These are phyloP conservation scores for Somateria mollissima DNA, from an alignment of 2,797 vertebrate species.

Conservation along the genomic window DNA sequence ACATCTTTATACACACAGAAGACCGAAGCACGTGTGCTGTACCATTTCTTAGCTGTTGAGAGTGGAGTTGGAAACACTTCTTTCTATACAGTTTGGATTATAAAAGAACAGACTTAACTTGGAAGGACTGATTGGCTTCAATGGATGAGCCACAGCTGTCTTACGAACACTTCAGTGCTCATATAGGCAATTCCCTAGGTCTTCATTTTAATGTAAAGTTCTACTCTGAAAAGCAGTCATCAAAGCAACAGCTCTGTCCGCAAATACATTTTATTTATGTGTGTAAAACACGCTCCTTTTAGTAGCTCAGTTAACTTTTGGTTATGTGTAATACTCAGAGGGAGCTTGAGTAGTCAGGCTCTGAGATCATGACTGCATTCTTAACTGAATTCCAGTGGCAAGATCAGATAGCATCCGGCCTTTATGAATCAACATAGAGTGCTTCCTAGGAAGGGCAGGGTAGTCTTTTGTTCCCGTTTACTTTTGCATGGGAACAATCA, in stretches of 20 bases:
- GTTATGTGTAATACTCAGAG: neutral
- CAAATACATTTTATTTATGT: neutral
- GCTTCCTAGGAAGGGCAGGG: neutral
- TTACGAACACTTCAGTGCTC: neutral
- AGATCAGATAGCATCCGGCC: neutral
- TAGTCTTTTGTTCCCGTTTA: neutral
- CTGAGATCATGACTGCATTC: neutral
- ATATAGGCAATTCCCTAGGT: neutral
- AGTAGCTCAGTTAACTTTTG: neutral
- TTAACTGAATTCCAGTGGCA: neutral
- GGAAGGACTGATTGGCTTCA: neutral
- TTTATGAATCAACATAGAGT: neutral
- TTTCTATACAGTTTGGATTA: neutral
- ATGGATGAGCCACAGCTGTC: neutral
- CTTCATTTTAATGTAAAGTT: neutral
- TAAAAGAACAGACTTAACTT: neutral
- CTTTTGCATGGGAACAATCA: neutral
- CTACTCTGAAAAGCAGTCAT: neutral
- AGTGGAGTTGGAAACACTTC: neutral
- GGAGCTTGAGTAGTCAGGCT: neutral
- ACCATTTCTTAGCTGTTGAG: neutral
- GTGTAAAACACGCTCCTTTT: neutral
- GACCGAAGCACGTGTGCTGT: neutral
- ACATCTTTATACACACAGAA: neutral
- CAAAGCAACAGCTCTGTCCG: neutral